A percentile compares a stretch with the other conserved stretches of the same genome.
phyloP scores from a whole-genome alignment of 1,140 invertebrate species.

The Nymphalis io region DNA sequence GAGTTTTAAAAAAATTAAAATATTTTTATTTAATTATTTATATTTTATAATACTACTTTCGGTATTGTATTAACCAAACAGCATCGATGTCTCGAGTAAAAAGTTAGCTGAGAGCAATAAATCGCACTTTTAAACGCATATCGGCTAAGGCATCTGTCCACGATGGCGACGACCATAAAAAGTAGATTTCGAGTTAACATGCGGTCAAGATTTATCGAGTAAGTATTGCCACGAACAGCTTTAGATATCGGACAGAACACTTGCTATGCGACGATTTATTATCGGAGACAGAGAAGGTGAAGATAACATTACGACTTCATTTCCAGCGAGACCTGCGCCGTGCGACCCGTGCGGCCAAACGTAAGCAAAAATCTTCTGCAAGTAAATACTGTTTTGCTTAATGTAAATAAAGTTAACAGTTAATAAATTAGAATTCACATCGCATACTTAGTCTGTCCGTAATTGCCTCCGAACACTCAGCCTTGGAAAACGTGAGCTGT shows the following conservation, averaged over 20 bases:
- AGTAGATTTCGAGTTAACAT: constrained; percentile 64
- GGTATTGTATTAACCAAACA: not conserved
- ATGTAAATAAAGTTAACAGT: constrained; percentile 29
- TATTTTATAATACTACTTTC: no score
- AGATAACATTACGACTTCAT: constrained; percentile 41
- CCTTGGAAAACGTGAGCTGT: constrained; percentile 59
- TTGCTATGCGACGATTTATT: constrained; percentile 60
- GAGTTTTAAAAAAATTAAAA: no score
- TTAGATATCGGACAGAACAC: constrained; percentile 59
- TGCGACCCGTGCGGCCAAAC: not conserved
- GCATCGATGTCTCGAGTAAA: constrained; percentile 38
- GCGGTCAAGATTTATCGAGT: constrained; percentile 67
- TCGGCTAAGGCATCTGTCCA: constrained; percentile 64
- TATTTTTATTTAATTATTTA: no score
- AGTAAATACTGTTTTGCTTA: constrained; percentile 20
- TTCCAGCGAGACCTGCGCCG: not conserved
- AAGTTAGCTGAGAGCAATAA: constrained; percentile 52
- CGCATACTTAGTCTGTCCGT: constrained; percentile 36
- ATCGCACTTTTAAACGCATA: constrained; percentile 56
- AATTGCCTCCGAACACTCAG: constrained; percentile 46
- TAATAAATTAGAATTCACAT: constrained; percentile 28
- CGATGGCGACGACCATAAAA: constrained; percentile 63
- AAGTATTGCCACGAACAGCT: constrained; percentile 48
- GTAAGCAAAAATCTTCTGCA: constrained; percentile 20
- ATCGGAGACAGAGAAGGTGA: constrained; percentile 45